phyloP scores from a whole-genome alignment of 1,140 invertebrate genomes.

The Trachymyrmex cornetzi region DNA sequence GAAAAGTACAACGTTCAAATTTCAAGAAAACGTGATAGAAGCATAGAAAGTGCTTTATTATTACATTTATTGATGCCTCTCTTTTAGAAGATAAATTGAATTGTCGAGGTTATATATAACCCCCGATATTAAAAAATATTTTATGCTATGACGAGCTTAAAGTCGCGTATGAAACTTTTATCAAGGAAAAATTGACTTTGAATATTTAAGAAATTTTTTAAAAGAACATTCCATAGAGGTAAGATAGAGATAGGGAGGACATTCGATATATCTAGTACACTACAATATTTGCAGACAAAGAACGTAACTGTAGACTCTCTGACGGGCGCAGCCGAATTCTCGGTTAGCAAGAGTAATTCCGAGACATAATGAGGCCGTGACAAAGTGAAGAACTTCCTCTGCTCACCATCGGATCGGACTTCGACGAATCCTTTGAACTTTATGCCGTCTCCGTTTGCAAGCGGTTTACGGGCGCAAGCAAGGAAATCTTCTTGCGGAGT shows the following conservation, averaged over 20 bases:
- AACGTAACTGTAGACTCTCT: constrained; percentile 38
- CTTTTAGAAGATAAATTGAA: not conserved
- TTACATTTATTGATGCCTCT: not conserved
- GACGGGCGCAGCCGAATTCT: constrained; percentile 31
- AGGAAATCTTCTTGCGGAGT: constrained; percentile 47
- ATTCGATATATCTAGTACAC: constrained; percentile 3
- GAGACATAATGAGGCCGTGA: constrained; percentile 35
- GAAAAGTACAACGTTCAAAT: not conserved
- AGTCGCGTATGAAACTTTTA: not conserved
- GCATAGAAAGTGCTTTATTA: not conserved
- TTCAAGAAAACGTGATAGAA: not conserved
- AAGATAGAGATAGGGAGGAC: not conserved
- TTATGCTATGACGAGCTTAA: not conserved
- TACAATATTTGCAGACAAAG: constrained; percentile 47
- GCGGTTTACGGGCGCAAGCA: constrained; percentile 35
- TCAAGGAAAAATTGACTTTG: not conserved
- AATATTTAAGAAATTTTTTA: not conserved
- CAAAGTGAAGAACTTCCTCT: constrained; percentile 49
- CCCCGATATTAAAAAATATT: not conserved
- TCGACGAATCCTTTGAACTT: constrained; percentile 59
- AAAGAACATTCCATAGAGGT: not conserved
- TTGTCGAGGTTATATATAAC: not conserved
- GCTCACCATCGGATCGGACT: constrained; percentile 37
- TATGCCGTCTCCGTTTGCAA: constrained; percentile 51
- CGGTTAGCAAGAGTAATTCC: constrained; percentile 20